A percentile compares a stretch with the other conserved stretches of the same genome.
Evolutionary conservation across 2,797 vertebrate species (phyloP).

Genomic region (Iguana delicatissima): DNA sequence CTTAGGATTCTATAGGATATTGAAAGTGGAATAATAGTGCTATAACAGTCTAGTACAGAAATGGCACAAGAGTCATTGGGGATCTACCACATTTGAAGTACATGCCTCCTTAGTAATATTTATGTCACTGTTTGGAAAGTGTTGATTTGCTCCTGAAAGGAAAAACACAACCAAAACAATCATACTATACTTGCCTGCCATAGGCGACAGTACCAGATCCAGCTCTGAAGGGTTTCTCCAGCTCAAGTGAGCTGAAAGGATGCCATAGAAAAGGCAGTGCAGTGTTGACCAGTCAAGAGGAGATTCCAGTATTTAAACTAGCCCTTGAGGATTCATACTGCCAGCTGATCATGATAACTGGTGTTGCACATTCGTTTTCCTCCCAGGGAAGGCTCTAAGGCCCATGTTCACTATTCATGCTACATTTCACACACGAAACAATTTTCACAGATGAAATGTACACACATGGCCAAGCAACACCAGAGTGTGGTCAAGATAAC

Average conservation of each 20-base stretch:
- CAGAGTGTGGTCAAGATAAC: too few relatives aligned
- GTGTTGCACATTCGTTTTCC: background rate
- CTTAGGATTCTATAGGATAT: too few relatives aligned
- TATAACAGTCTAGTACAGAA: too few relatives aligned
- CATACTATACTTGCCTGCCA: background rate
- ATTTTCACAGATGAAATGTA: too few relatives aligned
- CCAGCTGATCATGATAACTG: background rate
- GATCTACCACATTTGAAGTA: background rate
- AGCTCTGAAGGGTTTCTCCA: background rate
- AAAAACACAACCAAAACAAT: background rate
- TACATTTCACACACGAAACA: too few relatives aligned
- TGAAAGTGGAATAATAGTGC: too few relatives aligned
- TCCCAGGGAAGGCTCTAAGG: background rate
- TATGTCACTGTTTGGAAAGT: conserved; percentile 5
- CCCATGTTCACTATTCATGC: background rate
- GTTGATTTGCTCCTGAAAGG: conserved; percentile 6
- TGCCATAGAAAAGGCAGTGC: background rate
- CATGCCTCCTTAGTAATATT: conserved; percentile 12
- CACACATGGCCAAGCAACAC: too few relatives aligned
- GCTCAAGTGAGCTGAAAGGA: background rate
- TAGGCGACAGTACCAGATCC: background rate
- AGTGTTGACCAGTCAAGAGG: background rate
- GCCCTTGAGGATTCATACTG: background rate
- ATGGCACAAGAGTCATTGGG: background rate
- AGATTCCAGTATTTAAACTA: background rate